Percentiles rank a stretch among this genome's conserved stretches.
Evolutionary conservation across 2,113 vertebrate species (phyloP).

Genomic region (Pollachius pollachius): DNA sequence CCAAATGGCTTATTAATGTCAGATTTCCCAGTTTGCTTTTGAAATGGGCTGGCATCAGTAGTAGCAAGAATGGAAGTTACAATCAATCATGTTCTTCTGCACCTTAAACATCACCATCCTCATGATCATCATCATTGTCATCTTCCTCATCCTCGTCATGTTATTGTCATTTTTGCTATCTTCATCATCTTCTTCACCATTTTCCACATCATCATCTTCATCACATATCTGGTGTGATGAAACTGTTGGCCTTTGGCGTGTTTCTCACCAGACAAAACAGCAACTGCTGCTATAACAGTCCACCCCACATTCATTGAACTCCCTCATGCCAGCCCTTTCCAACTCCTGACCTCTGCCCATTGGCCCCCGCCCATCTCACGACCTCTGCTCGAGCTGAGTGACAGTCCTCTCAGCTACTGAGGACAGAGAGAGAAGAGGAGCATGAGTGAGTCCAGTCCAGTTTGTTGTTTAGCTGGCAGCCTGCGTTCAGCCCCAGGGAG

Average conservation of each 20-base stretch:
- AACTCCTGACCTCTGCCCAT: too few relatives aligned
- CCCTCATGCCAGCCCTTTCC: too few relatives aligned
- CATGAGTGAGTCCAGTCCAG: constrained; percentile 54
- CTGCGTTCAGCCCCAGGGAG: constrained; percentile 61
- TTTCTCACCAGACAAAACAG: constrained; percentile 19
- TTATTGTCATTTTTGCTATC: not conserved
- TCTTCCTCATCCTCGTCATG: too few relatives aligned
- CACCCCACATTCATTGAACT: too few relatives aligned
- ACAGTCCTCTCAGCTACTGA: constrained; percentile 43
- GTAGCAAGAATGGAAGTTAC: constrained; percentile 19
- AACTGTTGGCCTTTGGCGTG: constrained; percentile 54
- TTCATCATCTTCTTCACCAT: not conserved
- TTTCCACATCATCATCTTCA: too few relatives aligned
- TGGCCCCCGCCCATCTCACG: not conserved
- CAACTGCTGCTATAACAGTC: constrained; percentile 22
- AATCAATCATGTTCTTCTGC: constrained; percentile 27
- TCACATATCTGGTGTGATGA: not conserved
- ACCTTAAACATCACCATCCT: too few relatives aligned
- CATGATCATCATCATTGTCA: too few relatives aligned
- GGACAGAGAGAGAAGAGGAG: constrained; percentile 23
- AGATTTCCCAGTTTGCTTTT: constrained; percentile 34
- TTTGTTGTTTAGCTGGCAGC: constrained; percentile 67
- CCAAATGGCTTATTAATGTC: constrained; percentile 54
- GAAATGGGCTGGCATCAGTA: constrained; percentile 22
- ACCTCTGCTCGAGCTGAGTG: constrained; percentile 39